phyloP scores from a whole-genome alignment of 2,797 vertebrate genomes.

The Tokudaia tokunoshimensis region DNA sequence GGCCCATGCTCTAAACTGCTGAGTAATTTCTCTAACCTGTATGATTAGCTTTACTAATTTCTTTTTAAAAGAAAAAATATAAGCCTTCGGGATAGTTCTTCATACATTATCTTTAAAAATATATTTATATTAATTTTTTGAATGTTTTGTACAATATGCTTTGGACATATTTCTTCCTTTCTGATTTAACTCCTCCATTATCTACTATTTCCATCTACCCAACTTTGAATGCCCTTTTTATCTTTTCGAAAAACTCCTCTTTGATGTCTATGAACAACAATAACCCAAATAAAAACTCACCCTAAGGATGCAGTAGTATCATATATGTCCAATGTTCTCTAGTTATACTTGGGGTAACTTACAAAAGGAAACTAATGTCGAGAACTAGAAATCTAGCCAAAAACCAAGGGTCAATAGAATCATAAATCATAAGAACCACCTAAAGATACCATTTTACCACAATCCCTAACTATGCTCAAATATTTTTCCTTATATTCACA shows the following conservation, averaged over 20 bases:
- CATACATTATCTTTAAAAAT: background rate
- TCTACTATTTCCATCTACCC: background rate
- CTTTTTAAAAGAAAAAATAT: background rate
- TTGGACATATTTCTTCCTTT: background rate
- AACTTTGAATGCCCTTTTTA: background rate
- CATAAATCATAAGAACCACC: background rate
- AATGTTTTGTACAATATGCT: background rate
- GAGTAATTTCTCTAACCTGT: background rate
- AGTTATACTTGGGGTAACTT: background rate
- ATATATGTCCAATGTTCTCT: background rate
- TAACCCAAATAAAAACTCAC: background rate
- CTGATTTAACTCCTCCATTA: background rate
- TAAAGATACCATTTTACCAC: background rate
- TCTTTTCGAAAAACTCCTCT: background rate
- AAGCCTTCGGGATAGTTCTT: background rate
- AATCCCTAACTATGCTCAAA: background rate
- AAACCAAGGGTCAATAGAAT: background rate
- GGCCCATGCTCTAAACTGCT: background rate
- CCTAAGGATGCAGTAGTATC: background rate
- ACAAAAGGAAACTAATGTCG: background rate
- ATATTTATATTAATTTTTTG: background rate
- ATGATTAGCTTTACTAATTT: background rate
- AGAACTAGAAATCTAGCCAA: background rate
- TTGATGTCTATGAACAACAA: background rate
- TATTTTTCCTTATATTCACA: background rate